Base-by-base conservation (phyloP, 2,888 invertebrate species). In the Aricia artaxerxes region DNA sequence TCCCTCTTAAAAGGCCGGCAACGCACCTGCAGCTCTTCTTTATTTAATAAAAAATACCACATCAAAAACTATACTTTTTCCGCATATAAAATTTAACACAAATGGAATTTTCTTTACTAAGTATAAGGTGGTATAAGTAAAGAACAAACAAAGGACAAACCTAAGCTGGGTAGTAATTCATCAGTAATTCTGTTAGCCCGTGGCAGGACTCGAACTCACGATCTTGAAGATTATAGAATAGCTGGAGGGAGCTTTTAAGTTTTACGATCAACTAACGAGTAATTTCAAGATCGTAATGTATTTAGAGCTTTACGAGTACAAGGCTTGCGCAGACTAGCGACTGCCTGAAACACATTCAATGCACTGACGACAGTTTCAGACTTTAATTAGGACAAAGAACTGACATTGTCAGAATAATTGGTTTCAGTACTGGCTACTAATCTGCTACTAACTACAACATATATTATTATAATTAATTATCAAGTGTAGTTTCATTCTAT, bases 191-290 rank as follows among this genome's bases (percentile, higher is more conserved):
- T 49, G 75, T 69, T 69, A 35, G 69, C 75, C 75, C 24, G 24
- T 44, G 75, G 75, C 75, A 49, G 75, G 75, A 75, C 9, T 49
- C 49, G 75, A 49, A 49, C 44, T 75, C 75, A 75, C 49, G 75
- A 75, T 44, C 9, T 35, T 49, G 24, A 31, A 31, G 69, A 49
- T 44, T 24, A 49, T 75, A 4, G 44, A 24, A 75, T 3, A 49
- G 75, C 75, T 24, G 24, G 75, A 75, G 75, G 75, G 75, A 24
- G 73, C 73, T 73, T 73, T 75, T 69, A 38, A 69, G 49, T 75
- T 75, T 44, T 75, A 75, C 49, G 75, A 75, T 75, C 75, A 31
- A 44, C 49, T 75, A 75, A 49, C 75, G 6, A 69, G 69, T 69
- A 69, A 69, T 69, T 69, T 69, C 35, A 38, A 35, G 69, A 69